A percentile compares a stretch with the other conserved stretches of the same genome.
Conservation (phyloP, 2,888 invertebrate genomes). For the Tholera decimalis region DNA sequence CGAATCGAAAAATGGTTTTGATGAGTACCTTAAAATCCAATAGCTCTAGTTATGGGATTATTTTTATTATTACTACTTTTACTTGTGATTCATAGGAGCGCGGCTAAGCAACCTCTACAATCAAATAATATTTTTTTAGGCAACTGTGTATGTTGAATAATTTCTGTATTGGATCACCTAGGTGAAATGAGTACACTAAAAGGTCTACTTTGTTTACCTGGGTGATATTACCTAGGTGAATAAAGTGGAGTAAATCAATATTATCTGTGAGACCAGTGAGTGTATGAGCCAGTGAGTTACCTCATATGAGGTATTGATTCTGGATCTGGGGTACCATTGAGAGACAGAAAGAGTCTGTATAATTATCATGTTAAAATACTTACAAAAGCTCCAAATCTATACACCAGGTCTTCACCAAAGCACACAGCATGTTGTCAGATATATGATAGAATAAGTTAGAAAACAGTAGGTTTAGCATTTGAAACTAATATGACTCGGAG, state of each 20-base stretch:
- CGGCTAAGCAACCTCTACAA: neutral
- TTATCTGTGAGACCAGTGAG: neutral
- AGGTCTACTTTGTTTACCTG: too few species aligned
- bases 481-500: neutral
- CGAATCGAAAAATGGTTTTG: conserved; percentile 6
- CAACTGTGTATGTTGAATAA: too few species aligned
- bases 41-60: neutral
- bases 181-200: too few species aligned
- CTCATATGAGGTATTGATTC: too few species aligned
- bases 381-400: neutral
- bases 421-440: too few species aligned
- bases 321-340: neutral
- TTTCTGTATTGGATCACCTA: too few species aligned
- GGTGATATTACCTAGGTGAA: too few species aligned
- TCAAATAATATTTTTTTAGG: too few species aligned
- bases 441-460: too few species aligned
- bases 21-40: neutral
- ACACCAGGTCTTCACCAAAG: conserved; percentile 32
- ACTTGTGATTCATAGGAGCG: neutral
- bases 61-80: neutral
- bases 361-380: conserved; percentile 2
- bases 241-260: too few species aligned
- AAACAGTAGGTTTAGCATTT: neutral
- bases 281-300: neutral
- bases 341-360: neutral